Base-by-base conservation (phyloP, 2,888 invertebrate species). In the Epistrophe grossulariae region DNA sequence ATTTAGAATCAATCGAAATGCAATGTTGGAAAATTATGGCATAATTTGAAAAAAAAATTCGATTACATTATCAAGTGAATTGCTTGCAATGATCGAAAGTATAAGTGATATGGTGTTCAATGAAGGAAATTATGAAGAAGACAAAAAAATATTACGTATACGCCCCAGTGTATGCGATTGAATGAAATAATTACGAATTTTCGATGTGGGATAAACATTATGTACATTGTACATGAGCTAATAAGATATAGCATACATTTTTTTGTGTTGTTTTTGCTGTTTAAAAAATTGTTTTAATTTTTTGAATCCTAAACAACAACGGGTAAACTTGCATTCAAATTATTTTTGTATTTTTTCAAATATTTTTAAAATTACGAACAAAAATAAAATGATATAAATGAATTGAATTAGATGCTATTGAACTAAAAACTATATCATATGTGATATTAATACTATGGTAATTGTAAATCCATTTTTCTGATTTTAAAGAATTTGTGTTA, bases 1-100 rank as follows among this genome's bases (percentile, higher is more conserved):
- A 68, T 80, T 80, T 66, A 77, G 84, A 84, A 84, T 84, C 77
- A 68, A 84, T 84, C 71, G 43, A 72, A 79, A 35, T 52, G 59
- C 79, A 72, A 38, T 77, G 76, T 52, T 31, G 45, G 66, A 38
- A 72, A 77, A 72, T 80, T 55, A 80, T 80, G 76, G 55, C 80
- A 77, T 84, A 79, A 79, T 84, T 84, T 72, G 59, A 84, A 76
- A 52, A 62, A n/a, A 24, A 74, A 74, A 57, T 40, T 78, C 52
- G 72, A 83, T 79, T 76, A 76, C 64, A 76, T 84, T 84, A 64
- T 19, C 13, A 28, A 64, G 9, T 7, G 57, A 64, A 31, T 59
- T 66, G 52, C 43, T 45, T 43, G 40, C 77, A 72, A 45, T 24
- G 68, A 57, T 24, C 17, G 55, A 68, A 57, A 66, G 45, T 17